Base-by-base conservation (phyloP, 2,888 invertebrate species). In the Octodonta nipae region DNA sequence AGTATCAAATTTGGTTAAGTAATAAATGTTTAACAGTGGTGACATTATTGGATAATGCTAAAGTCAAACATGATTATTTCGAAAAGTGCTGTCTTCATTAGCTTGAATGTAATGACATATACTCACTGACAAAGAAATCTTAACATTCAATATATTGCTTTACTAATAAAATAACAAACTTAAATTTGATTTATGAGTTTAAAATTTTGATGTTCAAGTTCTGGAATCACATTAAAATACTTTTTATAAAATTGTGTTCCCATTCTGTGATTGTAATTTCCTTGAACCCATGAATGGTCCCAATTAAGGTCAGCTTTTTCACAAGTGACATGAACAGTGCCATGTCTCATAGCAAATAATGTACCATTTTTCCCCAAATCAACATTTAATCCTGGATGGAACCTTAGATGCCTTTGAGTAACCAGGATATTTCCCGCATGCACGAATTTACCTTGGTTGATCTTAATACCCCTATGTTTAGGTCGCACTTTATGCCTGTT, bases 341-440 rank as follows among this genome's bases (percentile, higher is more conserved):
- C 92, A 22, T 78, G 66, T 48, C 77, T 75, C 55, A 85, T 65
- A 0, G 92, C 88, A 63, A 73, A 84, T 2, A 93, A 58, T 1
- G 82, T 82, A 1, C 80, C 80, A 54, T 87, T 78, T 32, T 67
- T 68, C 3, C 83, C 84, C 45, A 86, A 71, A 1, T 84, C 85
- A 46, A 88, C 85, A 64, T 84, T 76, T 33, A 84, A 57, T 6
- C 85, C 85, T 5, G 86, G 84, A 61, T 84, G 85, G 55, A 82
- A 86, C 33, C 84, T 66, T 0, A 77, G 62, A 3, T 60, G 72
- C 30, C 70, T 61, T 56, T 86, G 86, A 0, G 75, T 73, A 1
- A 65, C 84, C 35, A 86, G 51, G 45, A 81, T 71, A 29, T 73
- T 72, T 22, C 83, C 82, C 6, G 67, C 57, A 28, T 72, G 61